phyloP scores from a whole-genome alignment of 2,797 vertebrate species.

The Sebastes minor region DNA sequence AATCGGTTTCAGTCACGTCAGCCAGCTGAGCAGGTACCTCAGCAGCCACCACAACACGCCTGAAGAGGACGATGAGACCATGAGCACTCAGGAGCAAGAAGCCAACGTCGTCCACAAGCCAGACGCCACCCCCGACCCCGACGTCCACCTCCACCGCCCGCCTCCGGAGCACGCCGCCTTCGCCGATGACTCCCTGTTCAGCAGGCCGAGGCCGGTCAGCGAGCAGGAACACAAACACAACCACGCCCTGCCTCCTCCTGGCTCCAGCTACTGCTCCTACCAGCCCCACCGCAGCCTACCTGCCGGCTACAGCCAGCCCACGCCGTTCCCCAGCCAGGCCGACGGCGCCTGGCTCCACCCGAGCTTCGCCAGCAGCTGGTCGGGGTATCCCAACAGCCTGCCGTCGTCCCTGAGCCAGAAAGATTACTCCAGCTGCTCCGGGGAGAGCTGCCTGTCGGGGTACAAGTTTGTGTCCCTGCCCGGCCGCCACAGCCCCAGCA shows the following conservation, averaged over 20 bases:
- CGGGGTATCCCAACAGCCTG: constrained; percentile 67
- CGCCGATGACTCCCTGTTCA: constrained; percentile 1
- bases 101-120: background rate
- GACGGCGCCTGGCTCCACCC: constrained; percentile 62
- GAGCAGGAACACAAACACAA: background rate
- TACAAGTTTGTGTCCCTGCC: constrained; percentile 59
- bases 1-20: constrained; percentile 33
- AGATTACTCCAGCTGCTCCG: constrained; percentile 54
- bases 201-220: background rate
- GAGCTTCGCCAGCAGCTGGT: constrained; percentile 68
- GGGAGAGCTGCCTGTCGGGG: constrained; percentile 58
- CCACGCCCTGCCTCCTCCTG: background rate
- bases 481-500: constrained; percentile 42
- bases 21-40: constrained; percentile 34
- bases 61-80: constrained; percentile 83
- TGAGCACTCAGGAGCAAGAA: constrained; percentile 62
- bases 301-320: constrained; percentile 63
- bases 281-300: constrained; percentile 56
- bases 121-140: background rate
- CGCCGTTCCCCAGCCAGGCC: constrained; percentile 79
- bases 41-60: constrained; percentile 68
- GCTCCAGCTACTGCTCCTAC: constrained; percentile 57
- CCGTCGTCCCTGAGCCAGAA: constrained; percentile 59
- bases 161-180: background rate
- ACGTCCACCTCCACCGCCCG: background rate